Evolutionary conservation across 1,140 invertebrate species (phyloP), one percentile per base, ranked within the genome.

Genomic region (Cardiocondyla obscurior): DNA sequence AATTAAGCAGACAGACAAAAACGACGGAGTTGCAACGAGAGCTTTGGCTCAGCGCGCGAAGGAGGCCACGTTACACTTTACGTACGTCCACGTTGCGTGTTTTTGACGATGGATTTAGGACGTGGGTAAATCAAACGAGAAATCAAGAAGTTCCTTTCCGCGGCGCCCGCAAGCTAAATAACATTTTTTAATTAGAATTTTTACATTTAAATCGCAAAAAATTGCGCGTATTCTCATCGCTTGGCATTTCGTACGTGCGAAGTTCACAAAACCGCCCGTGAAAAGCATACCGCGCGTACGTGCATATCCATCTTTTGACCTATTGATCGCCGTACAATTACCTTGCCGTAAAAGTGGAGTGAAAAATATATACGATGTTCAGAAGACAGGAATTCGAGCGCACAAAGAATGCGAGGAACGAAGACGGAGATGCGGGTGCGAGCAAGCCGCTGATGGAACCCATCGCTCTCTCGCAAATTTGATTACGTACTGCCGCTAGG

Each of bases 401-500:
- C 22, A 51, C 2, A 72, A 12, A 12, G 19, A 55, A 44, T 7
- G 22, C 1, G 46, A 8, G 6, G 46, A 42, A 28, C 28, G 7
- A 44, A 73, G 81, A 74, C 42, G 28, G 65, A 76, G 44, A 83
- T 42, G 67, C 22, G n/a, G n/a, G n/a, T 73, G 72, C 83, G 72
- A 85, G 88, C 87, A n/a, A n/a, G n/a, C n/a, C n/a, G 81, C 28
- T 84, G 86, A 88, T 88, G 86, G 81, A 88, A 69, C 51, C 81
- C 85, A 84, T 85, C 79, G 64, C 86, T 85, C 84, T 85, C 69
- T 77, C 53, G 87, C 67, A 88, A 88, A 88, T 87, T 81, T 88
- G 84, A 88, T 88, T 88, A 88, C 55, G 62, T 69, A 65, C 60
- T 55, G 28, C 6, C 22, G 4, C 44, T 53, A 42, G 58, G 44